These are phyloP conservation scores for Dorcus hopei DNA, from an alignment of 2,888 invertebrate genomes.

Conservation along the genomic window DNA sequence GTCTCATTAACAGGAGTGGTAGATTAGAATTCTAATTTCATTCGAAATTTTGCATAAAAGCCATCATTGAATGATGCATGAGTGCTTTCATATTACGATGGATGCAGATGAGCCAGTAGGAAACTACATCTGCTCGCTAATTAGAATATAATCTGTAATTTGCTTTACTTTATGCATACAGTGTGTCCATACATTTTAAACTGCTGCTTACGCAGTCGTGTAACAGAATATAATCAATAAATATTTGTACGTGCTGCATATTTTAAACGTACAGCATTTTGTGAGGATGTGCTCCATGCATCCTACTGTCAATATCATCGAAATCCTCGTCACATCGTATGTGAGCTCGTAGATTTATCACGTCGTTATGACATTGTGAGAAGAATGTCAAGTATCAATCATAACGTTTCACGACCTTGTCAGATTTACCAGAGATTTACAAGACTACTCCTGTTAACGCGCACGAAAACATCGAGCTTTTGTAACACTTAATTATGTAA, in stretches of 20 bases:
- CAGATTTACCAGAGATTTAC: background rate
- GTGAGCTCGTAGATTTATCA: conserved; percentile 15
- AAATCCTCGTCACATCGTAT: conserved; percentile 15
- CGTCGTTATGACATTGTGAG: conserved; percentile 15
- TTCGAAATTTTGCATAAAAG: no score
- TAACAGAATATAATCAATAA: conserved; percentile 1
- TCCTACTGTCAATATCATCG: conserved; percentile 12
- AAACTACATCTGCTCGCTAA: no score
- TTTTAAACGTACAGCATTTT: background rate
- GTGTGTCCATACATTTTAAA: no score
- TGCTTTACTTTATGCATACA: no score
- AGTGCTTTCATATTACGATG: no score
- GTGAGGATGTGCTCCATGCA: background rate
- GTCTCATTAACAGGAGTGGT: no score
- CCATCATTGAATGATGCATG: no score
- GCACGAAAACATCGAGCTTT: no score
- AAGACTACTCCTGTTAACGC: background rate
- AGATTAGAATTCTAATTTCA: no score
- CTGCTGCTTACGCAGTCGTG: background rate
- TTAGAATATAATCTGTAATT: no score
- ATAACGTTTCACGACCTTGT: background rate
- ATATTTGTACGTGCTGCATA: background rate
- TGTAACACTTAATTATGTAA: no score
- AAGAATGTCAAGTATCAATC: conserved; percentile 21
- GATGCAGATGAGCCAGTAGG: no score